These are phyloP conservation scores for Heloderma charlesbogerti DNA, from an alignment of 2,113 vertebrate genomes.

Conservation along the genomic window DNA sequence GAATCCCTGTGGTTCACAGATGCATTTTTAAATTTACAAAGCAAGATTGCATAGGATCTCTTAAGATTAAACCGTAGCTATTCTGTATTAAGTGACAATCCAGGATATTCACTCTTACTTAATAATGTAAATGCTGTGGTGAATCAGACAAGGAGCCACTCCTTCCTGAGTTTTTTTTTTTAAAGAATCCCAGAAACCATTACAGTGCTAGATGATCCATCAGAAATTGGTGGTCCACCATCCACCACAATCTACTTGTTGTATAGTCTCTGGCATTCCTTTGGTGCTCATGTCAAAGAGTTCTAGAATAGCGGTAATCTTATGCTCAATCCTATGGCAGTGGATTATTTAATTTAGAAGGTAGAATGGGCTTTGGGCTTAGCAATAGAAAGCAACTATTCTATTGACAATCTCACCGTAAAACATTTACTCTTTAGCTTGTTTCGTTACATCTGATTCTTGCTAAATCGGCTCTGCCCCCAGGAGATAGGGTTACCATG, in stretches of 20 bases:
- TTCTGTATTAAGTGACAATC: neutral
- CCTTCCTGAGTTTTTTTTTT: too few species aligned
- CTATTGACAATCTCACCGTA: neutral
- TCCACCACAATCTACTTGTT: too few species aligned
- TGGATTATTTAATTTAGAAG: neutral
- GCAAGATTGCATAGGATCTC: neutral
- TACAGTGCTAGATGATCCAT: too few species aligned
- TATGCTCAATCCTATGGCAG: neutral
- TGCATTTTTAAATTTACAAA: neutral
- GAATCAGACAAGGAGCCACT: too few species aligned
- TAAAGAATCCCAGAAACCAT: too few species aligned
- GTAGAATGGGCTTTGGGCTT: neutral
- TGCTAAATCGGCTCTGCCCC: neutral
- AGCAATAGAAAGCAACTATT: neutral
- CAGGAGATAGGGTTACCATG: neutral
- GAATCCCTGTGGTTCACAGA: neutral
- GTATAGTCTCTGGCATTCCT: too few species aligned
- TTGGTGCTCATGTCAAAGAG: neutral
- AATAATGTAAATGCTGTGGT: too few species aligned
- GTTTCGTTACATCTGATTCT: neutral
- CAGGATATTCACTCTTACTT: neutral
- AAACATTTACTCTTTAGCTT: neutral
- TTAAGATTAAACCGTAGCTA: neutral
- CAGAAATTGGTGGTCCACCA: too few species aligned
- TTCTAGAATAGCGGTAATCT: neutral